Conservation (phyloP, 2,888 invertebrate species). For the Xestobium rufovillosum region DNA sequence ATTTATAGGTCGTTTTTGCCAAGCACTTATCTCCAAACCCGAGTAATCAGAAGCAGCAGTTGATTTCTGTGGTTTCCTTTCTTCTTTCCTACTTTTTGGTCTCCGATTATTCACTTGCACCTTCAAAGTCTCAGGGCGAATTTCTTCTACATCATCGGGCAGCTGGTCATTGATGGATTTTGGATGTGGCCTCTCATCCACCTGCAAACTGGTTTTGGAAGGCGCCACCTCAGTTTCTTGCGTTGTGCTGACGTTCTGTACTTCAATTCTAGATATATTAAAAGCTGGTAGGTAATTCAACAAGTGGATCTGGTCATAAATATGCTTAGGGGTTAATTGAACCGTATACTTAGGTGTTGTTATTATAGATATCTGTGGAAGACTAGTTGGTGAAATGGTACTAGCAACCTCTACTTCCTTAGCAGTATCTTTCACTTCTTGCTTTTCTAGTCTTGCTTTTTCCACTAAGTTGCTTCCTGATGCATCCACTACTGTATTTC, state of each 20-base stretch:
- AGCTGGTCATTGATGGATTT: background rate
- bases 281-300: conserved; percentile 27
- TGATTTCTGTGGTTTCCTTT: conserved; percentile 1
- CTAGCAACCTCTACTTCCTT: too few relatives aligned
- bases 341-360: conserved; percentile 34
- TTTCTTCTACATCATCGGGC: conserved; percentile 12
- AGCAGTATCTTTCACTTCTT: background rate
- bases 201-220: background rate
- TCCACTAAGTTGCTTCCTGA: too few relatives aligned
- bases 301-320: conserved; percentile 34
- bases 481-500: background rate
- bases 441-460: too few relatives aligned
- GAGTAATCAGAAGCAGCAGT: background rate
- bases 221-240: conserved; percentile 3
- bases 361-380: conserved; percentile 25
- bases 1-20: conserved; percentile 7
- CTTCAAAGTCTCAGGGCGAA: conserved; percentile 8
- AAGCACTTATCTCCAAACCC: background rate
- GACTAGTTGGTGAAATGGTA: conserved; percentile 9
- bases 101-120: conserved; percentile 6
- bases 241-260: conserved; percentile 3
- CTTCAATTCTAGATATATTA: background rate
- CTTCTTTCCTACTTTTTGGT: conserved; percentile 2
- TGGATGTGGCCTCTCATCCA: background rate
- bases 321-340: conserved; percentile 32